Conservation (phyloP, 2,797 vertebrate genomes). For the Salmo trutta region DNA sequence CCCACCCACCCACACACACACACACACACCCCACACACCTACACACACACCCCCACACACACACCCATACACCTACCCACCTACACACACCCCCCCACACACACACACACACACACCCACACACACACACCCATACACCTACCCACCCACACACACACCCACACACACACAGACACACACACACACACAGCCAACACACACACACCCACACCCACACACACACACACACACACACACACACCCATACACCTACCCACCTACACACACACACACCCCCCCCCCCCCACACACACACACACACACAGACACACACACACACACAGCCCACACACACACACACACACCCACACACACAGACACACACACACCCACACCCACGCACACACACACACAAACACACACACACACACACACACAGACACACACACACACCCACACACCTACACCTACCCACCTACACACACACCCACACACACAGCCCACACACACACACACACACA, state of each 20-base stretch:
- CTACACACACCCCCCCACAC: background rate
- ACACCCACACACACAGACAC: too few relatives aligned
- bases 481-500: background rate
- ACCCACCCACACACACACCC: too few relatives aligned
- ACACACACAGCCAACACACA: background rate
- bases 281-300: too few relatives aligned
- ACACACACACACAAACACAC: background rate
- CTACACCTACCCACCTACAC: too few relatives aligned
- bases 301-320: background rate
- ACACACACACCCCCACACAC: background rate
- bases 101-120: background rate
- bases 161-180: background rate
- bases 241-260: too few relatives aligned
- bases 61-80: too few relatives aligned
- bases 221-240: background rate
- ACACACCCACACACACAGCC: background rate
- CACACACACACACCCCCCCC: background rate
- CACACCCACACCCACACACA: constrained; percentile 20
- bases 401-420: constrained; percentile 20
- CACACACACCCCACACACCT: background rate
- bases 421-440: background rate
- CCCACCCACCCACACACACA: constrained; percentile 21
- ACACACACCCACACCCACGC: too few relatives aligned
- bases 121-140: too few relatives aligned
- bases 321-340: too few relatives aligned